These are phyloP conservation scores for Chelidonichthys spinosus DNA, from an alignment of 2,797 vertebrate species.

Conservation along the genomic window DNA sequence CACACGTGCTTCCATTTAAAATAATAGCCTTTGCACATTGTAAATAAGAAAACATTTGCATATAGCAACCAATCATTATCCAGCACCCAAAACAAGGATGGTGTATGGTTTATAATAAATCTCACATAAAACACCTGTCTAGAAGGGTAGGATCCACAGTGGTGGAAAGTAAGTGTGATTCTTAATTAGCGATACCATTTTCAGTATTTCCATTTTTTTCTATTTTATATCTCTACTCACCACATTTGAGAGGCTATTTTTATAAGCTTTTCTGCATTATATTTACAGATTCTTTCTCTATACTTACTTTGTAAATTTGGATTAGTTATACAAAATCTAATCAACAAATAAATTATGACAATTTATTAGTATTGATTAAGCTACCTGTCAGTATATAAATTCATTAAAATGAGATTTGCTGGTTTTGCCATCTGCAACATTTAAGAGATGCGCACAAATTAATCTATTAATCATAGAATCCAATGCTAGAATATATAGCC, in stretches of 20 bases:
- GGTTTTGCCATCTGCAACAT: not conserved
- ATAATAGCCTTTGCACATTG: conserved; percentile 21
- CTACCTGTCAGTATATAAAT: not conserved
- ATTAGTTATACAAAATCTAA: not conserved
- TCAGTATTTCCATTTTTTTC: not conserved
- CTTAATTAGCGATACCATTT: too few species aligned
- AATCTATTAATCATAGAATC: not conserved
- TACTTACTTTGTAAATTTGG: too few species aligned
- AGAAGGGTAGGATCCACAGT: not conserved
- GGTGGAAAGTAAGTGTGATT: not conserved
- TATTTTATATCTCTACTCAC: not conserved
- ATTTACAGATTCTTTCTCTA: not conserved
- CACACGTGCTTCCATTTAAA: conserved; percentile 39
- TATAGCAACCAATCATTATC: conserved; percentile 39
- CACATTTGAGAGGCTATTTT: not conserved
- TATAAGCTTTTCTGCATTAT: not conserved
- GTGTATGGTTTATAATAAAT: conserved; percentile 6
- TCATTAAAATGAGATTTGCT: too few species aligned
- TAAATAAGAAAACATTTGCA: conserved; percentile 49
- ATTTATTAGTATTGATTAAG: not conserved
- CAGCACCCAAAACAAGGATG: conserved; percentile 2
- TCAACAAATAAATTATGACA: not conserved
- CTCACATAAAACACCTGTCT: conserved; percentile 8
- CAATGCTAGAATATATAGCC: too few species aligned
- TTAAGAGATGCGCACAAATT: not conserved